These are phyloP conservation scores for Paracentrotus lividus DNA, from an alignment of 53 echinoderm and acorn worm genomes.

Conservation along the genomic window DNA sequence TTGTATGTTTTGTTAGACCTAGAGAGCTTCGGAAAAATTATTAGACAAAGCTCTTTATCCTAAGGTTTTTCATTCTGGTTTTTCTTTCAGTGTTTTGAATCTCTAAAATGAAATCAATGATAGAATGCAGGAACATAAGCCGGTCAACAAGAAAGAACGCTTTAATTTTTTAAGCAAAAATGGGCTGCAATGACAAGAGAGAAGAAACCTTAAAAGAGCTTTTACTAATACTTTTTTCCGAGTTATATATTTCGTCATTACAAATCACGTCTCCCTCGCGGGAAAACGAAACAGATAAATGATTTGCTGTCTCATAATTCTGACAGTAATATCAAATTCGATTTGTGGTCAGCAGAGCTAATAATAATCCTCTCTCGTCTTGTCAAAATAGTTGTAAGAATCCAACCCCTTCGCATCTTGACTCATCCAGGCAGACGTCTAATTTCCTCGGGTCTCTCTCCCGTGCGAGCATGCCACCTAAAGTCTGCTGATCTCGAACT, in stretches of 20 bases:
- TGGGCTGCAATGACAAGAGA: no score
- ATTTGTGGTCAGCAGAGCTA: slow-evolving; percentile 12
- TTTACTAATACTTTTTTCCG: no score
- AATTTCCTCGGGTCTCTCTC: slow-evolving; percentile 45
- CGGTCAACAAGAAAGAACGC: no score
- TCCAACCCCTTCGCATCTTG: slow-evolving; percentile 49
- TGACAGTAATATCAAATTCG: not conserved
- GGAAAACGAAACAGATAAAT: not conserved
- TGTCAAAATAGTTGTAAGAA: slow-evolving; percentile 42
- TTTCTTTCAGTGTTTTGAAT: no score
- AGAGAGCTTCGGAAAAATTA: no score
- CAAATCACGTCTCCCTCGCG: not conserved
- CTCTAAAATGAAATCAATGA: no score
- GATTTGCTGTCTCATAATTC: not conserved
- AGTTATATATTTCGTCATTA: not conserved
- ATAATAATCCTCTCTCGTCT: not conserved
- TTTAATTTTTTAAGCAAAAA: no score
- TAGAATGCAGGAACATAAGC: no score
- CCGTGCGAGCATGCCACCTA: slow-evolving; percentile 5
- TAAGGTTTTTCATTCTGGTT: no score
- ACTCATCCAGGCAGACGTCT: not conserved
- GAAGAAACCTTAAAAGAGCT: no score
- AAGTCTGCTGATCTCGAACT: not conserved
- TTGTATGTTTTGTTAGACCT: no score
- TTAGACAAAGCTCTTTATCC: no score